A percentile compares a stretch with the other conserved stretches of the same genome.
phyloP scores from a whole-genome alignment of 2,113 vertebrate species.

The Alligator sinensis region DNA sequence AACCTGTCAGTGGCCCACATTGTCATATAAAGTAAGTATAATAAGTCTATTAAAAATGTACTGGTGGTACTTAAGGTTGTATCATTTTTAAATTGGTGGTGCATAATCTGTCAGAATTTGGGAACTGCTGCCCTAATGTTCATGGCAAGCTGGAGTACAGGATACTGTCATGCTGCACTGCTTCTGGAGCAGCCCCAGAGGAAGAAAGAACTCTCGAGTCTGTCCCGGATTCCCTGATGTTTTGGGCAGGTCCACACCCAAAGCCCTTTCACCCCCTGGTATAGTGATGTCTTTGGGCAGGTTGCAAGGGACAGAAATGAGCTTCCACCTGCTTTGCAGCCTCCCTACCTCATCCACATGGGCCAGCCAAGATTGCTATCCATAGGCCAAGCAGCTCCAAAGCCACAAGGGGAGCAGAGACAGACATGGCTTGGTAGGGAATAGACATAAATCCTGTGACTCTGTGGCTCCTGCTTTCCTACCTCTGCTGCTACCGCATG shows the following conservation, averaged over 20 bases:
- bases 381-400: too few species aligned
- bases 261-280: background rate
- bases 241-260: background rate
- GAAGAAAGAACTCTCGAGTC: background rate
- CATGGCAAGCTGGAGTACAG: fast-evolving
- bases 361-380: too few species aligned
- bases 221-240: background rate
- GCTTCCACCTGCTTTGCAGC: background rate
- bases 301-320: background rate
- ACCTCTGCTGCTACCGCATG: background rate
- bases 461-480: fast-evolving
- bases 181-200: background rate
- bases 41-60: too few species aligned
- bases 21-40: too few species aligned
- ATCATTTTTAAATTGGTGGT: too few species aligned
- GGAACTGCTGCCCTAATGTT: too few species aligned
- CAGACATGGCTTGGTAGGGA: background rate
- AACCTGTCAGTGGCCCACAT: too few species aligned
- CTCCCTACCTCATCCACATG: background rate
- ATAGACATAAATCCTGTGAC: background rate
- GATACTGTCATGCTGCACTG: background rate
- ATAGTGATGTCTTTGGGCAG: background rate
- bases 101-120: too few species aligned
- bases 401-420: too few species aligned
- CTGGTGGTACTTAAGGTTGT: too few species aligned